Evolutionary conservation across 2,888 invertebrate genomes (phyloP).

Genomic region (Drosophila sordidapex): DNA sequence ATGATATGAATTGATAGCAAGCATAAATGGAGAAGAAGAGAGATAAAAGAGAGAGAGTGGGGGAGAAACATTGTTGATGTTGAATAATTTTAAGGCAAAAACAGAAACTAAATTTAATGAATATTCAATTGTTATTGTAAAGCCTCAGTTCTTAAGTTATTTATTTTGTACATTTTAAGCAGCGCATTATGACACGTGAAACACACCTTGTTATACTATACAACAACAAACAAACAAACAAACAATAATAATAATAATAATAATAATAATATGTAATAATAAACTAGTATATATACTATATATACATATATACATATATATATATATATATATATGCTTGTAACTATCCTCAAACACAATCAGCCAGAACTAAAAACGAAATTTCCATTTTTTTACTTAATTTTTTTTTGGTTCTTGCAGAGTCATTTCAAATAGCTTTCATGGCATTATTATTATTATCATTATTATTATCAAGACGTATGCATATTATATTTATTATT

Average conservation of each 20-base stretch:
- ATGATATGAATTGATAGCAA: conserved; percentile 22
- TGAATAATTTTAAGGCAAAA: conserved; percentile 74
- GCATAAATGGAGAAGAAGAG: conserved; percentile 22
- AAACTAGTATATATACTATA: conserved; percentile 3
- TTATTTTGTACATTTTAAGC: conserved; percentile 75
- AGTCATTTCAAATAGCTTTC: conserved; percentile 63
- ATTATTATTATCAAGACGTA: conserved; percentile 33
- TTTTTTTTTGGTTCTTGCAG: conserved; percentile 39
- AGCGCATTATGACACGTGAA: conserved; percentile 61
- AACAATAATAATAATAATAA: conserved; percentile 32
- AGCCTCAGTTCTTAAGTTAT: conserved; percentile 76
- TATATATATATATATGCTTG: conserved; percentile 11
- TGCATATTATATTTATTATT: conserved; percentile 28
- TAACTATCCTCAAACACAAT: conserved; percentile 25
- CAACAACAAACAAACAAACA: conserved; percentile 41
- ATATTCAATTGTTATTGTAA: conserved; percentile 75
- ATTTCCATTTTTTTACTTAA: conserved; percentile 23
- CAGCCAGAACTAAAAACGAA: conserved; percentile 17
- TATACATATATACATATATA: not conserved
- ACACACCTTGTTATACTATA: conserved; percentile 70
- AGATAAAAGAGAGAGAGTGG: conserved; percentile 25
- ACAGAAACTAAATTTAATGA: conserved; percentile 45
- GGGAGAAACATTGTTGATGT: conserved; percentile 72
- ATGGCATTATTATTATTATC: conserved; percentile 37
- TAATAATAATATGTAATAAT: conserved; percentile 39